phyloP scores from a whole-genome alignment of 1,140 invertebrate genomes.

The Hormaphis cornu region DNA sequence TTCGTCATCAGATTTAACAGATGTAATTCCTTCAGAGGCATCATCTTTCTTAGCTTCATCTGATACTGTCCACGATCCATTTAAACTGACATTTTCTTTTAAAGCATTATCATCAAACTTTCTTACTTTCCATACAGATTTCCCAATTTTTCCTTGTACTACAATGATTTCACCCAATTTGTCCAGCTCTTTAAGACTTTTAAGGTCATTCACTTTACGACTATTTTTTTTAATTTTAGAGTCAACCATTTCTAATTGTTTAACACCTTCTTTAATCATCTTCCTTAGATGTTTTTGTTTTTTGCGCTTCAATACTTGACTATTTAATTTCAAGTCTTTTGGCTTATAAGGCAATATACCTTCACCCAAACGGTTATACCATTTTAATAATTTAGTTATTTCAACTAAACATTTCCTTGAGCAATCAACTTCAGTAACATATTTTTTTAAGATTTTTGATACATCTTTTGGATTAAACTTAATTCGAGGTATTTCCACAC shows the following conservation, averaged over 20 bases:
- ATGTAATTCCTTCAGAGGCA: background rate
- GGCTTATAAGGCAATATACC: conserved; percentile 17
- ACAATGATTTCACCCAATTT: conserved; percentile 22
- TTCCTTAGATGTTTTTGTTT: conserved; percentile 14
- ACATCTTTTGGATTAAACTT: conserved; percentile 51
- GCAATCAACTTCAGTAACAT: conserved; percentile 26
- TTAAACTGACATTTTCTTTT: conserved; percentile 18
- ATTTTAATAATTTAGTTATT: conserved; percentile 13
- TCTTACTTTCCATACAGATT: conserved; percentile 27
- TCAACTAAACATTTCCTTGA: conserved; percentile 14
- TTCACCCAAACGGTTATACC: conserved; percentile 3
- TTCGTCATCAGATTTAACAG: background rate
- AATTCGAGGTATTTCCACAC: conserved; percentile 60
- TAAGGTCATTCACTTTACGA: background rate
- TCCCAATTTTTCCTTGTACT: conserved; percentile 28
- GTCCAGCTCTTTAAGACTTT: conserved; percentile 16
- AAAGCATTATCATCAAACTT: background rate
- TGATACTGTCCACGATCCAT: conserved; percentile 23
- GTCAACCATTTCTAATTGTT: conserved; percentile 20
- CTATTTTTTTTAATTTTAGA: conserved; percentile 6
- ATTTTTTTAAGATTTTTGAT: conserved; percentile 30
- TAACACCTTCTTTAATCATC: conserved; percentile 17
- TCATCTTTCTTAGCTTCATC: background rate
- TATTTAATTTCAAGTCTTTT: conserved; percentile 26
- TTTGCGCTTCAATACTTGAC: conserved; percentile 17